Base-by-base conservation (phyloP, 1,140 invertebrate species). In the Drosophila willistoni region DNA sequence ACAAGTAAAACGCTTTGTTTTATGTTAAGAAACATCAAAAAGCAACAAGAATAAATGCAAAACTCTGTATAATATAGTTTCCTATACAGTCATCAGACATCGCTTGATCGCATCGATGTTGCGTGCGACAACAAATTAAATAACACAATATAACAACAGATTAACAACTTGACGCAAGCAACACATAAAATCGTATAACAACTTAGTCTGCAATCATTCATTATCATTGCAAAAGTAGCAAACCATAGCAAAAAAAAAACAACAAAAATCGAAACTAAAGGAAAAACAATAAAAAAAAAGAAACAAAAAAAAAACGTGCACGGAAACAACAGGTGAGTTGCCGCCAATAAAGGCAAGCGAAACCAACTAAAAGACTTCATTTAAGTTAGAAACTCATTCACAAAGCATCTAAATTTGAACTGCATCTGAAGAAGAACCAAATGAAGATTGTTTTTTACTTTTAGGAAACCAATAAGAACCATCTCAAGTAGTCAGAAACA, bases 1-100 rank as follows among this genome's bases (percentile, higher is more conserved):
- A 51, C 44, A 19, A 19, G 44, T 19, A 51, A 51, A 51, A 51
- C 17, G 19, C 44, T 51, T 51, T 51, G 44, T 51, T 51, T 51
- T 51, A 19, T 47, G 14, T 47, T 47, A 47, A 47, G 44, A 47
- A 19, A 47, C 44, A 47, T 47, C 14, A 47, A 47, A 47, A 7
- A 19, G 44, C 14, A 47, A 47, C 44, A 14, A 47, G 14, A 14
- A 47, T 9, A 47, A 44, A 44, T 14, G n/a, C 42, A 47, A 29
- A 29, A 29, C 29, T 47, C 44, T 22, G n/a, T n/a, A 17, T 44
- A 7, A 47, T 19, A 51, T 22, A 22, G 44, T 47, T 47, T 47
- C 44, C 44, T 29, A 29, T 29, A 29, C 29, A 29, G 29, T 29
- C 29, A 29, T 29, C 29, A 29, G 29, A 29, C 29, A 29, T 29